A percentile compares a stretch with the other conserved stretches of the same genome.
Evolutionary conservation across 2,113 vertebrate species (phyloP).

Genomic region (human): DNA sequence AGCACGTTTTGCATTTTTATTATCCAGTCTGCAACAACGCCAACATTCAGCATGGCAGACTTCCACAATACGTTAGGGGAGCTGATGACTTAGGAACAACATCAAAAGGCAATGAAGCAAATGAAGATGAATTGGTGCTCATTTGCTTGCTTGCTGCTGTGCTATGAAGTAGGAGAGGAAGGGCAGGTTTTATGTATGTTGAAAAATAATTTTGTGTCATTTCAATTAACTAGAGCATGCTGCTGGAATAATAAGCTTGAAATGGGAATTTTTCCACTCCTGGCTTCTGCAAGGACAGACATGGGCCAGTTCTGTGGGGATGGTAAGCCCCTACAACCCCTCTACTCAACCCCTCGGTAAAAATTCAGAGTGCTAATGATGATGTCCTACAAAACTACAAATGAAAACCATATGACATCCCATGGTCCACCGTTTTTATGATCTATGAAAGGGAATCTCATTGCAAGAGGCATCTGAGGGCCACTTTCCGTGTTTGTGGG

Average conservation of each 20-base stretch:
- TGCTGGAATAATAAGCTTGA: background rate
- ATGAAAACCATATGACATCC: background rate
- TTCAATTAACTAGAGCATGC: background rate
- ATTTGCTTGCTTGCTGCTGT: background rate
- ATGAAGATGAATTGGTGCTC: background rate
- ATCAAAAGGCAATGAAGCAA: background rate
- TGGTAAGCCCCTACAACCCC: background rate
- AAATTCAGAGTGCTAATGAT: background rate
- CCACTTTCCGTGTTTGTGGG: background rate
- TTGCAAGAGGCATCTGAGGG: background rate
- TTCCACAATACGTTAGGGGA: background rate
- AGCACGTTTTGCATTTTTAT: background rate
- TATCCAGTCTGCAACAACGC: background rate
- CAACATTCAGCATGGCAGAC: background rate
- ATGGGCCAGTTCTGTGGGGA: background rate
- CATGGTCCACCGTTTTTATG: background rate
- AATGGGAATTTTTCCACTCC: conserved; percentile 39
- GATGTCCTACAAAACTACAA: background rate
- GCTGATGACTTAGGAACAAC: background rate
- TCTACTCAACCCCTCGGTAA: background rate
- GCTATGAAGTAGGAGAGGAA: background rate
- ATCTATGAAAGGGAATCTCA: background rate
- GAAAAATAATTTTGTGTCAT: background rate
- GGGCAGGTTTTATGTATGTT: background rate
- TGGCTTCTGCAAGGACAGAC: background rate